A percentile compares a stretch with the other conserved stretches of the same genome.
Evolutionary conservation across 2,113 vertebrate species (phyloP).

Genomic region (Sialia sialis): DNA sequence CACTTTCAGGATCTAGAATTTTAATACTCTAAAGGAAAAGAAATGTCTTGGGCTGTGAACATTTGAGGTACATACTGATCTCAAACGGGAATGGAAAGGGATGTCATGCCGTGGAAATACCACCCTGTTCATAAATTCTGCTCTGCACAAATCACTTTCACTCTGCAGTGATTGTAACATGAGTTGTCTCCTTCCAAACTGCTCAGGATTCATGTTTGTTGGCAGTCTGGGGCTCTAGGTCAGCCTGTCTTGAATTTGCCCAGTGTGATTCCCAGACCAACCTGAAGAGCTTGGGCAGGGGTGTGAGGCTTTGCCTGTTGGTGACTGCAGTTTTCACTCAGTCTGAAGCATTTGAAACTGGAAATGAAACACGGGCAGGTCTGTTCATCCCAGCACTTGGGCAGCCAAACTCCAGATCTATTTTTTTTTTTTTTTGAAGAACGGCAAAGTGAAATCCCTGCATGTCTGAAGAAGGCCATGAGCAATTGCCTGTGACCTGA

Average conservation of each 20-base stretch:
- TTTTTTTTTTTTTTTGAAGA: neutral
- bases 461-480: neutral
- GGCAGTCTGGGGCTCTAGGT: neutral
- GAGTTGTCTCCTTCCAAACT: neutral
- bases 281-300: neutral
- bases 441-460: neutral
- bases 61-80: neutral
- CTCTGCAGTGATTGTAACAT: neutral
- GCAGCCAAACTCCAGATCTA: neutral
- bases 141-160: neutral
- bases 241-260: neutral
- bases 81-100: neutral
- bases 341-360: neutral
- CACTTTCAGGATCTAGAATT: neutral
- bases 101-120: rapidly evolving
- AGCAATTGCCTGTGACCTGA: neutral
- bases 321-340: neutral
- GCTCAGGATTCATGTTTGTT: neutral
- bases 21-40: neutral
- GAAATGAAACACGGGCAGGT: neutral
- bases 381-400: neutral
- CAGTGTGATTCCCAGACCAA: neutral
- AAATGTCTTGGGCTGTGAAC: neutral
- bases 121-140: neutral
- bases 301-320: neutral